phyloP scores from a whole-genome alignment of 2,113 vertebrate species.

The Peromyscus maniculatus region DNA sequence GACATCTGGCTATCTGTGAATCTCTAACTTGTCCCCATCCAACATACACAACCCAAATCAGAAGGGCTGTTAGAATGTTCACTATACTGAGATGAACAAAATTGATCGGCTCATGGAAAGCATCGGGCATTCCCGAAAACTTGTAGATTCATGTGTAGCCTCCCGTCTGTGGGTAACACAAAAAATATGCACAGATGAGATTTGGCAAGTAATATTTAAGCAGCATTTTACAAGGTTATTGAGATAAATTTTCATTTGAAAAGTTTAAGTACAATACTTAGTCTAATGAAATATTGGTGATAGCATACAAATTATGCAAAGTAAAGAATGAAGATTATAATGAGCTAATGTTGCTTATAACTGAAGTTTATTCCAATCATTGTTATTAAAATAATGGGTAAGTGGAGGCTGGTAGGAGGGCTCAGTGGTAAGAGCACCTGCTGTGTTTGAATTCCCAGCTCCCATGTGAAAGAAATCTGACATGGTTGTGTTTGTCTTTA shows the following conservation, averaged over 20 bases:
- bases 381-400: not conserved
- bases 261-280: slow-evolving; percentile 54
- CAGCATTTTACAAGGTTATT: slow-evolving; percentile 2
- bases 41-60: not conserved
- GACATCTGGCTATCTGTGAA: not conserved
- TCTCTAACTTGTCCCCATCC: not conserved
- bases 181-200: slow-evolving; percentile 32
- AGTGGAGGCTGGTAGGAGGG: not conserved
- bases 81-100: slow-evolving; percentile 29
- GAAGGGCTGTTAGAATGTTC: not conserved
- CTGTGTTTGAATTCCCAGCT: not conserved
- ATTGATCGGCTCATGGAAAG: not conserved
- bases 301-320: not conserved
- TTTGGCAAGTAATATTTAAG: not conserved
- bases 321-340: not conserved
- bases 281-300: not conserved
- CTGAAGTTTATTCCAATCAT: slow-evolving; percentile 25
- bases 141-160: not conserved
- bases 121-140: not conserved
- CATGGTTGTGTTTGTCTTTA: not conserved
- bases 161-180: slow-evolving; percentile 13
- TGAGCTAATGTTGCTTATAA: slow-evolving; percentile 33
- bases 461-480: not conserved
- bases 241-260: slow-evolving; percentile 55
- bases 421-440: not conserved